Percentiles rank a stretch among this genome's conserved stretches.
Conservation (phyloP, 2,888 invertebrate species). For the Cryptus armator region DNA sequence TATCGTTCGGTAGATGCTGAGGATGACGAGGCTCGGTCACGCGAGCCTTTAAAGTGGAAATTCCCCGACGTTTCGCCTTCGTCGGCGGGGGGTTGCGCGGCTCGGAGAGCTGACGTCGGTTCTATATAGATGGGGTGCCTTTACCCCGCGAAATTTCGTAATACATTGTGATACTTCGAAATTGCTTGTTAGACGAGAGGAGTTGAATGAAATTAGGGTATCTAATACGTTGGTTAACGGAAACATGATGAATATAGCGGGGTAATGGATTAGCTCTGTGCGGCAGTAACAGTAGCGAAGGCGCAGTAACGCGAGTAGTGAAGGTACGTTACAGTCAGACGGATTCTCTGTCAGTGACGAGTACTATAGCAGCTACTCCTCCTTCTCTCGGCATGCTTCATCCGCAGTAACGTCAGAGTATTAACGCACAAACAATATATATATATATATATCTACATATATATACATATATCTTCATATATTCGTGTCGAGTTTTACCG, state of each 20-base stretch:
- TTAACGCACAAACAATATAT: not conserved
- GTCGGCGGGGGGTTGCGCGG: not conserved
- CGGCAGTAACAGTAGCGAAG: not conserved
- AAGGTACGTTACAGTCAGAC: conserved; percentile 25
- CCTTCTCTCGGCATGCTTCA: not conserved
- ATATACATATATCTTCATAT: not conserved
- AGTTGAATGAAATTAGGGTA: conserved; percentile 51
- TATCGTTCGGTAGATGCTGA: conserved; percentile 20
- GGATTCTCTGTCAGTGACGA: not conserved
- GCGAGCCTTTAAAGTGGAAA: conserved; percentile 27
- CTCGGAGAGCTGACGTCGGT: not conserved
- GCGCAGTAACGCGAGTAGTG: conserved; percentile 21
- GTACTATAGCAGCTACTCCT: not conserved
- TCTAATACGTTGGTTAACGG: conserved; percentile 25
- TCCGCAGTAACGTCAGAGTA: not conserved
- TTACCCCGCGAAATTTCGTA: not conserved
- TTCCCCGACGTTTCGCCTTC: conserved; percentile 3
- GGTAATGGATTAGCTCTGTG: conserved; percentile 11
- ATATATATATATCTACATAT: not conserved
- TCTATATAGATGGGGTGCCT: not conserved
- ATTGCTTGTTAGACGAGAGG: conserved; percentile 43
- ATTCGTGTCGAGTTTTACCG: conserved; percentile 16
- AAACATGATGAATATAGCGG: conserved; percentile 4
- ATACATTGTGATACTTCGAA: conserved; percentile 38
- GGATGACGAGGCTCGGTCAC: conserved; percentile 44